Evolutionary conservation across 2,797 vertebrate genomes (phyloP), one percentile per base, ranked within the genome.

Genomic region (Otolemur crassicaudatus): DNA sequence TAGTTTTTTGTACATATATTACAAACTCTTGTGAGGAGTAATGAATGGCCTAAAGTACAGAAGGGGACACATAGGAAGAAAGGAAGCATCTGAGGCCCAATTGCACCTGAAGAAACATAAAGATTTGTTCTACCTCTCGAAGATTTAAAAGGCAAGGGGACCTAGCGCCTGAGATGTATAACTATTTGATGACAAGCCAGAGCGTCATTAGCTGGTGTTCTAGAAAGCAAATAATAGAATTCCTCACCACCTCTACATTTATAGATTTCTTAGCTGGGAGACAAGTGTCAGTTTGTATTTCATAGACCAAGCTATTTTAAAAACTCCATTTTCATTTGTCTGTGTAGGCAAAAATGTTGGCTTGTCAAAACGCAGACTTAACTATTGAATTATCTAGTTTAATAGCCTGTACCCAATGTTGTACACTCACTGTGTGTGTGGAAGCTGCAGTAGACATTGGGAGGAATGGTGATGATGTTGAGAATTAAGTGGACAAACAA

Each of bases 261-360:
- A 72, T 81, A 60, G 37, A 63, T 58, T 83, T 94, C 72, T 94
- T 65, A 92, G 53, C 56, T 87, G 56, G 73, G 56, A 95, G 61
- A 91, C 58, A 94, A 70, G 69, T 46, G 61, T 81, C 72, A 93
- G 69, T 93, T 91, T 96, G 43, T 85, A 77, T 94, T 91, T 87
- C 83, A 79, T 16, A 94, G 31, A 37, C 11, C 8, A 76, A 60
- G 22, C 70, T 89, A 31, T 90, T 89, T 91, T 84, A 85, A 60
- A 10, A 72, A 95, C 61, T 77, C 40, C 22, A 22, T 82, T 91
- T 95, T 93, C 77, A 87, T 82, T 94, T 93, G 29, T 90, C n/a
- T 60, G 8, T 53, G 9, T 19, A 81, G 88, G 49, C 49, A 94
- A 87, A 95, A 93, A 61, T 40, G 31, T 79, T 82, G 40, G 46